Percentiles rank a stretch among this genome's conserved stretches.
phyloP scores from a whole-genome alignment of 2,797 vertebrate genomes.

The Coranthus polyacanthus region DNA sequence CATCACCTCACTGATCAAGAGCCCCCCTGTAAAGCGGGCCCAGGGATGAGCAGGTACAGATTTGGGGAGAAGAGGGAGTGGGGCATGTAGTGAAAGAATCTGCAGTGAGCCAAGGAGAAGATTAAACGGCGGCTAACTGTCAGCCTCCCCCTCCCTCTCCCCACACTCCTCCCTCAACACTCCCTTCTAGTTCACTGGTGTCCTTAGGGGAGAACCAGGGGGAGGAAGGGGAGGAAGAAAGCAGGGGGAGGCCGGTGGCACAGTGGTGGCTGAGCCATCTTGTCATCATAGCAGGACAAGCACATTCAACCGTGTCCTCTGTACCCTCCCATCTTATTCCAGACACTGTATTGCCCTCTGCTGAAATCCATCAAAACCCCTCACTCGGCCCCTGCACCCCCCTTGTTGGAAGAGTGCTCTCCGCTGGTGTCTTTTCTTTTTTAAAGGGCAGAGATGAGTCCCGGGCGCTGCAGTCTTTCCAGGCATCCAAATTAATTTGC shows the following conservation, averaged over 20 bases:
- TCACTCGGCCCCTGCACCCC: conserved; percentile 47
- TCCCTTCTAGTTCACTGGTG: conserved; percentile 69
- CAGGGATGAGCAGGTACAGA: conserved; percentile 82
- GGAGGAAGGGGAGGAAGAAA: conserved; percentile 45
- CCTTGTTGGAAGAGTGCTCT: conserved; percentile 73
- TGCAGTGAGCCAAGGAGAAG: conserved; percentile 81
- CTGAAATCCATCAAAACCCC: conserved; percentile 76
- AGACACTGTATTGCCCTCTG: conserved; percentile 75
- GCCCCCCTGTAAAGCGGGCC: conserved; percentile 76
- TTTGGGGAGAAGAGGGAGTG: conserved; percentile 73
- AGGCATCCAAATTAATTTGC: conserved; percentile 85
- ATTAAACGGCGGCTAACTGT: conserved; percentile 79
- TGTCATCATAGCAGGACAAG: conserved; percentile 86
- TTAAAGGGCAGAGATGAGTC: conserved; percentile 81
- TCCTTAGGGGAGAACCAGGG: conserved; percentile 62
- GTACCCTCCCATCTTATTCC: conserved; percentile 84
- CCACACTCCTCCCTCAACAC: conserved; percentile 27
- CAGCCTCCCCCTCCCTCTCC: conserved; percentile 45
- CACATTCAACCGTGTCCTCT: conserved; percentile 84
- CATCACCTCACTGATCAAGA: conserved; percentile 83
- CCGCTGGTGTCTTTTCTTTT: conserved; percentile 80
- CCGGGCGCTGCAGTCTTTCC: conserved; percentile 73
- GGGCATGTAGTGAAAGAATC: conserved; percentile 80
- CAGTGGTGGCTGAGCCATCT: conserved; percentile 82
- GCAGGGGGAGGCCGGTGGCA: conserved; percentile 66